Base-by-base conservation (phyloP, 2,113 vertebrate species). In the Corvus moneduloides region DNA sequence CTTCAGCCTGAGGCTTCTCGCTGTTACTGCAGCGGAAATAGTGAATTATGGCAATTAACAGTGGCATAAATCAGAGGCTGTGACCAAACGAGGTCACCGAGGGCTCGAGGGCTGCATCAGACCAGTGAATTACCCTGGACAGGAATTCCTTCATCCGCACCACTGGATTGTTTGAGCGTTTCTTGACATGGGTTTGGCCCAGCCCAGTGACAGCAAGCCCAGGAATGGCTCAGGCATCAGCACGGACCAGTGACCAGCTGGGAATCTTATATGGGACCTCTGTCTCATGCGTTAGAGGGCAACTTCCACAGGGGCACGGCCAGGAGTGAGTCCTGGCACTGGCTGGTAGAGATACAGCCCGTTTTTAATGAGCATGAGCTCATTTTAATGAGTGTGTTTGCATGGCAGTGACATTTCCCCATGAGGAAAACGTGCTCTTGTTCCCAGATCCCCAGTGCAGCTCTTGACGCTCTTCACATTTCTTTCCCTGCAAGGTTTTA, bases 271-370 rank as follows among this genome's bases (percentile, higher is more conserved):
- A 35, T n/a, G 12, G 64, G 16, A 58, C 15, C 15, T 22, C 82
- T 24, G 9, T 59, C 30, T n/a, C 9, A 10, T 35, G 26, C 58
- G 10, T 56, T 41, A 44, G 67, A 88, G 58, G 35, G 24, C 23
- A 83, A 3, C 9, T 61, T 35, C 14, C 2, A 1, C 24, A 30
- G 23, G 14, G 8, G 0, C 12, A 44, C 0, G 0, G 52, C 26
- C 68, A n/a, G 26, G 39, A 79, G 48, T 3, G 49, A 55, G 33
- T 28, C 41, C 49, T 83, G 72, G 35, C 33, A 16, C 16, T 35
- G 54, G 9, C 1, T 68, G 41, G 18, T 23, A 24, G 54, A 39
- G 16, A 35, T 14, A 6, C 16, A 79, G 19, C 18, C 44, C 1
- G 0, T 62, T 87, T 71, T 82, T 87, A 77, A 62, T 19, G 44